phyloP scores from a whole-genome alignment of 2,797 vertebrate species.

The Sebastes minor region DNA sequence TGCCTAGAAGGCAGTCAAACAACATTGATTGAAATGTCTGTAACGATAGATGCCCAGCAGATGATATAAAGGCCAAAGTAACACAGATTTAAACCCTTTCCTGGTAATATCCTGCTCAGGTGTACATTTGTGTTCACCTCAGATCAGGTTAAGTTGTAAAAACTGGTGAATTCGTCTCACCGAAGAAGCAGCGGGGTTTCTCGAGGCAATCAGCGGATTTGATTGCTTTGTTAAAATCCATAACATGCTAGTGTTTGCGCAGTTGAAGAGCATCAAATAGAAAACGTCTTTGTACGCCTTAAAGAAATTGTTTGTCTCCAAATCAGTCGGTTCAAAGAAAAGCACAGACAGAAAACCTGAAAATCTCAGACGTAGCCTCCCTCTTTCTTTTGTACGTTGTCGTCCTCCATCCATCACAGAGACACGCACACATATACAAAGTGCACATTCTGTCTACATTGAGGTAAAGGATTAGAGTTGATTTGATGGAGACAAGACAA shows the following conservation, averaged over 20 bases:
- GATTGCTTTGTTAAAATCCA: conserved; percentile 44
- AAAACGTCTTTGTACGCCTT: not conserved
- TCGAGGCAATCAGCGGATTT: not conserved
- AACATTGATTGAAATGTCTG: conserved; percentile 2
- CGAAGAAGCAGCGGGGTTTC: not conserved
- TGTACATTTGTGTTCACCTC: not conserved
- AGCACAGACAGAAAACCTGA: conserved; percentile 4
- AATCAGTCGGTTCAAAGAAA: conserved; percentile 18
- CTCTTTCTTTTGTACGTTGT: conserved; percentile 23
- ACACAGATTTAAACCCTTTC: not conserved
- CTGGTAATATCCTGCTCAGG: not conserved
- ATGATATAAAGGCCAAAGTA: not conserved
- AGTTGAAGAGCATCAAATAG: conserved; percentile 12
- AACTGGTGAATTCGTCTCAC: not conserved
- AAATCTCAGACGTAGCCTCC: not conserved
- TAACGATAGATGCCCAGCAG: not conserved
- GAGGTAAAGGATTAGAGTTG: conserved; percentile 66
- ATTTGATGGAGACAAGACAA: conserved; percentile 63
- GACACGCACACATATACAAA: not conserved
- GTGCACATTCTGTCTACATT: conserved; percentile 23
- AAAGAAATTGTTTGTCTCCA: conserved; percentile 26
- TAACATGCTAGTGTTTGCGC: conserved; percentile 15
- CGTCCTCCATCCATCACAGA: not conserved
- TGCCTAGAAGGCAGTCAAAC: not conserved
- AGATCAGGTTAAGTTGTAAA: not conserved